Evolutionary conservation across 2,797 vertebrate genomes (phyloP), one percentile per base, ranked within the genome.

Genomic region (Thamnophis elegans): DNA sequence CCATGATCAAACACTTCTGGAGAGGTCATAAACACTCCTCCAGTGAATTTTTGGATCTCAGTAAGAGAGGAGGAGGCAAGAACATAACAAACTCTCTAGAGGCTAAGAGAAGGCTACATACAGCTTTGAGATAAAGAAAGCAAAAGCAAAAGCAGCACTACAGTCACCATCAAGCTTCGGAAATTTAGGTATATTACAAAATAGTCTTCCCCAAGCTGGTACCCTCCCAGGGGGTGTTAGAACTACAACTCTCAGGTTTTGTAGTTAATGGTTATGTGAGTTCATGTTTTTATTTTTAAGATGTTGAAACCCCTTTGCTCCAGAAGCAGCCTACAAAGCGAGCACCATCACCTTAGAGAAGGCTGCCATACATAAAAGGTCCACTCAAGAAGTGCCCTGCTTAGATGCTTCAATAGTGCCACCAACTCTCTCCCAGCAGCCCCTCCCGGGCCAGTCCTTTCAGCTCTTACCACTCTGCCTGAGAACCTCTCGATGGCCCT

Each of bases 401-500:
- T 47, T 14, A 14, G 65, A 88, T 47, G 53, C 22, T 4, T 20
- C 11, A 5, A 10, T 10, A 20, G 22, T 4, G 51, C 78, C 78
- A 25, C 58, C 14, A 25, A 22, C 89, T 32, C 32, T 58, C 51
- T 18, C 28, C 56, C 36, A n/a, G 58, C 28, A 25, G 16, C 87
- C 86, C 22, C 87, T 12, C 2, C 28, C 59, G 87, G 86, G 60
- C 3, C 62, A 55, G n/a, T 59, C n/a, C 6, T n/a, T 89, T 47
- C 12, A 62, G 28, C 88, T 93, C 98, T 99, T 97, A 99, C 99
- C 99, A 98, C 99, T 98, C 99, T 98, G 95, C 99, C 99, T 1
- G 99, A 99, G 96, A 98, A 98, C 93, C 99, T 96, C 98, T 99
- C 99, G 60, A 98, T 99, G 96, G 99, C 99, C 97, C 99, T 98